phyloP scores from a whole-genome alignment of 2,113 vertebrate genomes.

The Heterotilapia buettikoferi region DNA sequence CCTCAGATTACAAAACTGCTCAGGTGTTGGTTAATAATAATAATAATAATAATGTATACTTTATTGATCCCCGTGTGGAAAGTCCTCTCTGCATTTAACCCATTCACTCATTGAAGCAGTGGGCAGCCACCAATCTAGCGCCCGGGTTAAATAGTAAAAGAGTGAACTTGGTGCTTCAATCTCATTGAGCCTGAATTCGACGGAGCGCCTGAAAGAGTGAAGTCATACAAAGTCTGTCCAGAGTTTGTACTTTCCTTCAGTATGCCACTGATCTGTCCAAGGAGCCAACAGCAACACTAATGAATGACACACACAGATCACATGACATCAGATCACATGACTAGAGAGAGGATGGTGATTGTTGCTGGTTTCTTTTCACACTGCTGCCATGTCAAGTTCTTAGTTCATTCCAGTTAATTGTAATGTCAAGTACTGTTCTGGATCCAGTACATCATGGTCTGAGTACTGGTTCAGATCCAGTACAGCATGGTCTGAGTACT shows the following conservation, averaged over 20 bases:
- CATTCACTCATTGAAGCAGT: not conserved
- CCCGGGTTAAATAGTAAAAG: not conserved
- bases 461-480: not conserved
- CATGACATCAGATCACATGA: slow-evolving; percentile 34
- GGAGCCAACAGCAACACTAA: slow-evolving; percentile 5
- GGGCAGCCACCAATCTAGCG: not conserved
- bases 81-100: not conserved
- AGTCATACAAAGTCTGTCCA: not conserved
- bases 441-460: not conserved
- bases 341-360: slow-evolving; percentile 28
- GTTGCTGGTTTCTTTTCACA: slow-evolving; percentile 41
- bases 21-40: not conserved
- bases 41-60: not conserved
- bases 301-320: slow-evolving; percentile 14
- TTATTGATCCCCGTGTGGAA: not conserved
- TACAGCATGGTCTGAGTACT: not conserved
- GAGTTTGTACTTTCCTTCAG: not conserved
- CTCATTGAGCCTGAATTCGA: not conserved
- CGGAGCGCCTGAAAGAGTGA: not conserved
- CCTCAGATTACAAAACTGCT: not conserved
- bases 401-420: not conserved
- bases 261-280: not conserved
- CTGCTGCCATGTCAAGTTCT: not conserved
- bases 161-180: not conserved
- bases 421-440: not conserved